phyloP scores from a whole-genome alignment of 2,797 vertebrate species.

The Smutsia gigantea region DNA sequence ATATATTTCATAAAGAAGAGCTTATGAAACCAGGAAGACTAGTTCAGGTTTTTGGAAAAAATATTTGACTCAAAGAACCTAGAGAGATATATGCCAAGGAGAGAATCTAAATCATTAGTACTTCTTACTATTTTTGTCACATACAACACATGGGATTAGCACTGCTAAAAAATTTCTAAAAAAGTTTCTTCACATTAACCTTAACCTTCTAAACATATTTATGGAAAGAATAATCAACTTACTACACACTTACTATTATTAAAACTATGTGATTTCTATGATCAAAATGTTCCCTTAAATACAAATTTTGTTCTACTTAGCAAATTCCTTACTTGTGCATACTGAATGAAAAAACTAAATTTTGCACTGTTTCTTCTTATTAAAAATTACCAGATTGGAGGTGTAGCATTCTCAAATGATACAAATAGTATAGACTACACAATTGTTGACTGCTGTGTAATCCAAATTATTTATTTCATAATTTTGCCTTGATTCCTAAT shows the following conservation, averaged over 20 bases:
- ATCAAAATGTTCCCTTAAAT: background rate
- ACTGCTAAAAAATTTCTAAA: background rate
- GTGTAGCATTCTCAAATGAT: background rate
- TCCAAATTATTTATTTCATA: background rate
- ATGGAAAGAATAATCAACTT: background rate
- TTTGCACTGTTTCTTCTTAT: background rate
- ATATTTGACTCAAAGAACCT: background rate
- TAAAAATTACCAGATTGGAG: background rate
- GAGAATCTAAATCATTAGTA: background rate
- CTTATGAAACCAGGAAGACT: background rate
- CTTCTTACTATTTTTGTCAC: background rate
- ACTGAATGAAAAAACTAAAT: background rate
- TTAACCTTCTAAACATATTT: background rate
- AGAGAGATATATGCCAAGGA: background rate
- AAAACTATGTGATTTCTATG: background rate
- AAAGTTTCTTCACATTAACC: background rate
- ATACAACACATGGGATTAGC: background rate
- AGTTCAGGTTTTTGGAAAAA: background rate
- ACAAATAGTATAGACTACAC: background rate
- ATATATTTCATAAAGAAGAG: background rate
- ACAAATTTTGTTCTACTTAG: background rate
- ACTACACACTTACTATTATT: background rate
- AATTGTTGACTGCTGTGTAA: background rate
- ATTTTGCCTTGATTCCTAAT: background rate
- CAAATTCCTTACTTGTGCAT: background rate